Conservation (phyloP, 2,888 invertebrate genomes). For the Iphiclides podalirius region DNA sequence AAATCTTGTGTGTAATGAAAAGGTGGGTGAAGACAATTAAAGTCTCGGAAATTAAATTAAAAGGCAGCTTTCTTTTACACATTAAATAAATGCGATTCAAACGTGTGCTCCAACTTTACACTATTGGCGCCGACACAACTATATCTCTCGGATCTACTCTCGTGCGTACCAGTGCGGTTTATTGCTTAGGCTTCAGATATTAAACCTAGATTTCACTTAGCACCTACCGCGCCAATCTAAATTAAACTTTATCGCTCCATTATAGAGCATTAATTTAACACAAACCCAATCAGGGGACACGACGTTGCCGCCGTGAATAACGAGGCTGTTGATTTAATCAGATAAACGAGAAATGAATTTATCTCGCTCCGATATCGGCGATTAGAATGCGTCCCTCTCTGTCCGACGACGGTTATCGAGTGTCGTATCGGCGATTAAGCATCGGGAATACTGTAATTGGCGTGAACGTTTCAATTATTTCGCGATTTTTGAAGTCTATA, state of each 20-base stretch:
- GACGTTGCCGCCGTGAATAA: constrained; percentile 20
- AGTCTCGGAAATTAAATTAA: too few relatives aligned
- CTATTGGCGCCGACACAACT: constrained; percentile 41
- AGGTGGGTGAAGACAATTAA: too few relatives aligned
- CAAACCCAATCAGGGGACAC: constrained; percentile 13
- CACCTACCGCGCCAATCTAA: constrained; percentile 27
- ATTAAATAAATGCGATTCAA: constrained; percentile 1
- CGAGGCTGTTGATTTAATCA: constrained; percentile 36
- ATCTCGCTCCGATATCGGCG: constrained; percentile 40
- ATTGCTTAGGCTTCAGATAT: constrained; percentile 52
- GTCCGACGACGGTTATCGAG: constrained; percentile 25
- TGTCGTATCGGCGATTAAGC: constrained; percentile 31
- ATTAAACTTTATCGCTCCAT: constrained; percentile 9
- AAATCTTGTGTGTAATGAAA: too few relatives aligned
- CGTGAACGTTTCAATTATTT: constrained; percentile 37
- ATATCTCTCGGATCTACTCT: constrained; percentile 55
- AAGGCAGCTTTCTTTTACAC: too few relatives aligned
- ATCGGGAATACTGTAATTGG: constrained; percentile 36
- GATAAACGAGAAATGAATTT: constrained; percentile 41
- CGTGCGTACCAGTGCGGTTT: constrained; percentile 54
- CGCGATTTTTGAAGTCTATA: constrained; percentile 10
- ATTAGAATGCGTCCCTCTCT: constrained; percentile 32
- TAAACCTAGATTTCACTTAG: constrained; percentile 44
- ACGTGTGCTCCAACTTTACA: constrained; percentile 34
- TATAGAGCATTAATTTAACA: constrained; percentile 24